phyloP scores from a whole-genome alignment of 2,888 invertebrate genomes.

The Acholoe squamosa region DNA sequence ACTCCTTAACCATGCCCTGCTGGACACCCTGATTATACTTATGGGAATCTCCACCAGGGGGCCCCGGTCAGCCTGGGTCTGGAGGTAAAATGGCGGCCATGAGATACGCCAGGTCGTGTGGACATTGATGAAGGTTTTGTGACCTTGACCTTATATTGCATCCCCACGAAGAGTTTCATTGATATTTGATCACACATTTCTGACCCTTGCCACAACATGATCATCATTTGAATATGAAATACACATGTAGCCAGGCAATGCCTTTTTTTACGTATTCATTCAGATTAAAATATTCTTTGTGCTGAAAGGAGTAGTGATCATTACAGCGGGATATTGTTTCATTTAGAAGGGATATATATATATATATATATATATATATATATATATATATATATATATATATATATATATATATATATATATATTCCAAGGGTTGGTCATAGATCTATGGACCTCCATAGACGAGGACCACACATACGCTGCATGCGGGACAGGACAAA shows the following conservation, averaged over 20 bases:
- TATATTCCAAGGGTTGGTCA: too few relatives aligned
- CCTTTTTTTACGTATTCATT: too few relatives aligned
- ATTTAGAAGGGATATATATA: too few relatives aligned
- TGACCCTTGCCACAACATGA: background rate
- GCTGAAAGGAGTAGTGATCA: too few relatives aligned
- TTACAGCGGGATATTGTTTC: too few relatives aligned
- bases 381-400: too few relatives aligned
- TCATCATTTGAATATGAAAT: background rate
- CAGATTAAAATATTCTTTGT: too few relatives aligned
- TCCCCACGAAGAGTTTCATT: background rate
- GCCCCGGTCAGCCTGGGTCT: conserved; percentile 19
- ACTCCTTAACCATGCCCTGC: background rate
- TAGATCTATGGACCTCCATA: too few relatives aligned
- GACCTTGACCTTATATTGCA: background rate
- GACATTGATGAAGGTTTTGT: background rate
- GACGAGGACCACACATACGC: too few relatives aligned
- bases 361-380: too few relatives aligned
- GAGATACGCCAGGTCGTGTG: background rate
- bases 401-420: too few relatives aligned
- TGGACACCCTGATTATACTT: background rate
- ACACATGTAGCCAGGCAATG: background rate
- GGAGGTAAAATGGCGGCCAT: background rate
- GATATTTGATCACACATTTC: background rate
- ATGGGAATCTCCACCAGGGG: conserved; percentile 10
- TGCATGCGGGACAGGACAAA: too few relatives aligned